phyloP scores from a whole-genome alignment of 2,113 vertebrate species.

The Hippocampus barbouri region DNA sequence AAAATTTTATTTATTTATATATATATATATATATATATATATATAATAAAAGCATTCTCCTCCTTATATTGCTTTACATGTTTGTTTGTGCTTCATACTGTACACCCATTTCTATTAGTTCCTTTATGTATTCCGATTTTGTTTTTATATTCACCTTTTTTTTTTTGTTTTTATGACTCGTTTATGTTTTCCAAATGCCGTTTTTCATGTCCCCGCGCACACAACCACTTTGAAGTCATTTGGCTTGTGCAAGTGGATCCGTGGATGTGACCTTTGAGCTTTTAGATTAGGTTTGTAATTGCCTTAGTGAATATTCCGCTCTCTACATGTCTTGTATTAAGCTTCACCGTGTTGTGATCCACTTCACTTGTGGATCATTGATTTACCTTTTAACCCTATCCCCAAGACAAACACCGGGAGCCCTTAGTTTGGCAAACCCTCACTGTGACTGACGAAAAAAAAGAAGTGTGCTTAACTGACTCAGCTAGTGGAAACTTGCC shows the following conservation, averaged over 20 bases:
- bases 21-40: no score
- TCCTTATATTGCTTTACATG: no score
- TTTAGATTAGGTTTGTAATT: conserved; percentile 1
- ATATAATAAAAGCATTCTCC: no score
- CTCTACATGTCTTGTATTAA: not conserved
- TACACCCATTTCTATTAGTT: no score
- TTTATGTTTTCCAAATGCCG: no score
- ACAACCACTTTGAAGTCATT: not conserved
- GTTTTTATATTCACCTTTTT: no score
- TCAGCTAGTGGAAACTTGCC: conserved; percentile 23
- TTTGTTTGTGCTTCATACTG: no score
- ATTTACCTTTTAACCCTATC: not conserved
- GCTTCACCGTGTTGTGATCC: not conserved
- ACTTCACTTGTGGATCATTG: not conserved
- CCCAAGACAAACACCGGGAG: not conserved
- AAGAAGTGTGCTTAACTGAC: conserved; percentile 34
- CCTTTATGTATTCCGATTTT: no score
- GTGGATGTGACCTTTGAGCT: conserved; percentile 31
- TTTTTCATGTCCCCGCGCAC: not conserved
- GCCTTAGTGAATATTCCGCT: conserved; percentile 4
- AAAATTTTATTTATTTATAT: no score
- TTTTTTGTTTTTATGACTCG: no score
- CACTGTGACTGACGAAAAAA: not conserved
- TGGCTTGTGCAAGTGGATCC: not conserved
- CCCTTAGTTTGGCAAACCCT: not conserved